Evolutionary conservation across 2,113 vertebrate genomes (phyloP).

Genomic region (Myanophis thanlyinensis): DNA sequence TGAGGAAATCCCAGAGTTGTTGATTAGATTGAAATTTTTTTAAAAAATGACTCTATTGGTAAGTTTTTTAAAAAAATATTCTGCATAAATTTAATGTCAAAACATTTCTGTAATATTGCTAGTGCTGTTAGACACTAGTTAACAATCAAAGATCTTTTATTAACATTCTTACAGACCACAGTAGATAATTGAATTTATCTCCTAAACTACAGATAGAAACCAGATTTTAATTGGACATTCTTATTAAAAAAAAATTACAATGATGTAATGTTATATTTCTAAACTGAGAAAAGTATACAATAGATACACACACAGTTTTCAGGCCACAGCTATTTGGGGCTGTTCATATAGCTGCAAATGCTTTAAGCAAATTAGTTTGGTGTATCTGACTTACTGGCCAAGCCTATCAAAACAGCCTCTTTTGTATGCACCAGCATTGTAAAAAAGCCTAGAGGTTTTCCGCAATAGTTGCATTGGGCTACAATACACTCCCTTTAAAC

Average conservation of each 20-base stretch:
- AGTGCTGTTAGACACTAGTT: not conserved
- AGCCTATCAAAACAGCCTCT: not conserved
- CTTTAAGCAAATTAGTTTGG: not conserved
- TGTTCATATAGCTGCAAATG: not conserved
- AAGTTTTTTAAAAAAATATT: not conserved
- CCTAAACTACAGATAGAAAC: not conserved
- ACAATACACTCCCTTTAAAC: not conserved
- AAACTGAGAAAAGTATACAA: not conserved
- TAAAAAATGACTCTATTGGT: not conserved
- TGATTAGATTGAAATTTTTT: not conserved
- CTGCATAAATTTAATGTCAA: not conserved
- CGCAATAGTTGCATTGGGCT: not conserved
- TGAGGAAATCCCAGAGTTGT: not conserved
- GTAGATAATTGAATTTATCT: not conserved
- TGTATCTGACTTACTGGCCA: not conserved
- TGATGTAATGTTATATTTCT: not conserved
- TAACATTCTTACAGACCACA: not conserved
- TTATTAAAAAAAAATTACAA: not conserved
- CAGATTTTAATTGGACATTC: not conserved
- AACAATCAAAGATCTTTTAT: not conserved
- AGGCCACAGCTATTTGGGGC: not conserved
- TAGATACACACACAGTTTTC: not conserved
- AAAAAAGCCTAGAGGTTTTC: slow-evolving; percentile 22
- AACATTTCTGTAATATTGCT: not conserved
- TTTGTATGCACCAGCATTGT: not conserved